Percentiles rank a stretch among this genome's conserved stretches.
Conservation (phyloP, 2,888 invertebrate species). For the Ceratothoa steindachneri region DNA sequence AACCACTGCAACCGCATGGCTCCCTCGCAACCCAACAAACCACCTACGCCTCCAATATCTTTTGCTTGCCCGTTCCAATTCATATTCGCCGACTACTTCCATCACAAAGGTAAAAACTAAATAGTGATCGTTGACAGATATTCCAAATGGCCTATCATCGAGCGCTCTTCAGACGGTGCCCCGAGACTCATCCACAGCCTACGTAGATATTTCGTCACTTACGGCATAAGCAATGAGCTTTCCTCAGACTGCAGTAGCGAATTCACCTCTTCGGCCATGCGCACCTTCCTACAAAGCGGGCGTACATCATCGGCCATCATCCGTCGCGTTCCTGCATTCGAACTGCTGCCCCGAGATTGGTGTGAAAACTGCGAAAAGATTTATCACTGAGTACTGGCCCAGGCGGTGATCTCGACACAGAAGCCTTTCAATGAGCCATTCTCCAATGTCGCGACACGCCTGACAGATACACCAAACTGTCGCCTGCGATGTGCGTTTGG, state of each 20-base stretch:
- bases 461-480: not conserved
- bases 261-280: too few species aligned
- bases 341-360: not conserved
- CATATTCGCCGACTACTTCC: slow-evolving; percentile 14
- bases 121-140: slow-evolving; percentile 18
- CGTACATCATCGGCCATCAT: too few species aligned
- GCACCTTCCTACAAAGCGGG: too few species aligned
- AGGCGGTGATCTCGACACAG: not conserved
- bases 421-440: not conserved
- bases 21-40: slow-evolving; percentile 25
- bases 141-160: slow-evolving; percentile 20
- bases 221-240: too few species aligned
- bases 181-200: too few species aligned
- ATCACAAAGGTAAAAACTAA: slow-evolving; percentile 7
- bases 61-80: slow-evolving; percentile 17
- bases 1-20: slow-evolving; percentile 6
- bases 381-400: not conserved
- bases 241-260: too few species aligned
- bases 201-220: too few species aligned
- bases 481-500: not conserved
- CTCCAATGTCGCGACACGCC: not conserved
- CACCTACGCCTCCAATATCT: not conserved
- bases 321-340: not conserved
- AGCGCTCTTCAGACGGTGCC: not conserved
- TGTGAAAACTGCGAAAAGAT: not conserved